Evolutionary conservation across 1,140 invertebrate species (phyloP), one percentile per base, ranked within the genome.

Genomic region (Musca vetustissima): DNA sequence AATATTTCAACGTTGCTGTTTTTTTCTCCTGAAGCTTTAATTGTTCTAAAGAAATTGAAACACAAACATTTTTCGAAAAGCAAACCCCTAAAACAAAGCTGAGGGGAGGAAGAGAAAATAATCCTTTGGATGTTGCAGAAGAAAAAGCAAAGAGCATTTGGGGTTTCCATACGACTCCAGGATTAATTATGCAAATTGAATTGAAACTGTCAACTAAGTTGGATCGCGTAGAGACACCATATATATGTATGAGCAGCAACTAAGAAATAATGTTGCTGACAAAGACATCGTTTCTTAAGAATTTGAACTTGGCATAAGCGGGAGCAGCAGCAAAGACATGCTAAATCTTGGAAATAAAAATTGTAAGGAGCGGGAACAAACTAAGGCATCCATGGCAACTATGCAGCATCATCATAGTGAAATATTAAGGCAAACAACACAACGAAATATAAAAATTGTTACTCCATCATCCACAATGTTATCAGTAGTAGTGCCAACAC

Each of bases 381-480:
- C n/a, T n/a, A n/a, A n/a, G n/a, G 36, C 6, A 43, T 43, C 11
- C 36, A 43, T 43, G 36, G 36, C 36, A 43, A 43, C 36, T 11
- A 43, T 8, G 11, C 11, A 43, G 36, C 36, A 9, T 4, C 7
- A 43, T 43, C 13, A 4, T 13, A 70, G 24, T 47, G 55, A 68
- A 72, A 57, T 73, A 69, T 64, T 57, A 25, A 59, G 24, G 71
- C 32, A 48, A 59, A 36, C 66, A 65, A 28, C 61, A 24, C 43
- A 59, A 66, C 49, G 6, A 52, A 15, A 28, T 24, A 24, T n/a
- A 48, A 24, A 43, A 64, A 47, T 55, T 49, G 13, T n/a, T n/a
- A n/a, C 25, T 28, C 22, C 24, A 55, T 17, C 49, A 55, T 22
- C 25, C 17, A 6, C 32, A 48, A 21, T 14, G 14, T 65, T 65